These are phyloP conservation scores for Motacilla tschutschensis DNA, from an alignment of 2,113 vertebrate genomes.

Conservation along the genomic window DNA sequence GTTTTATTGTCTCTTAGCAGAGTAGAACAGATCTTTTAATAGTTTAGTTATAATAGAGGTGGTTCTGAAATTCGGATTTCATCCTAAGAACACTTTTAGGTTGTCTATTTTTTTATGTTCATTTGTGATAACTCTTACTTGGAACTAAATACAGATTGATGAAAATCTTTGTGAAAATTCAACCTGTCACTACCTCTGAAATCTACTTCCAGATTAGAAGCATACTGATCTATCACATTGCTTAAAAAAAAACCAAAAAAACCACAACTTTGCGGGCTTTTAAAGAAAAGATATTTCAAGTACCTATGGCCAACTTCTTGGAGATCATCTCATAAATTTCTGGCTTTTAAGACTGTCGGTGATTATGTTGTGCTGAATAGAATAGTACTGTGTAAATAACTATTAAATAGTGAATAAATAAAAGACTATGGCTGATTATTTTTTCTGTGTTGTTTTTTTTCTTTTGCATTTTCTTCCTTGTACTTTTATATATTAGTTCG, in stretches of 20 bases:
- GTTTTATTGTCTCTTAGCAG: not conserved
- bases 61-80: not conserved
- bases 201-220: not conserved
- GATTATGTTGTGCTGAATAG: not conserved
- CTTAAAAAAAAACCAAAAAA: not conserved
- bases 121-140: not conserved
- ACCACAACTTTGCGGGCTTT: not conserved
- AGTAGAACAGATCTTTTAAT: not conserved
- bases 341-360: not conserved
- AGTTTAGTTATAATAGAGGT: not conserved
- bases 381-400: not conserved
- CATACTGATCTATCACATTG: not conserved
- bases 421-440: not conserved
- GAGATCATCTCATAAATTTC: not conserved
- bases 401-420: not conserved
- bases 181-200: rapidly evolving
- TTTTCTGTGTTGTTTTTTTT: not conserved
- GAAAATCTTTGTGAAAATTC: not conserved
- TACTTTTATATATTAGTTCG: not conserved
- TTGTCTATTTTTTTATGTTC: not conserved
- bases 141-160: not conserved
- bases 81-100: not conserved
- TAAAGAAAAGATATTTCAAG: not conserved
- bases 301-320: not conserved
- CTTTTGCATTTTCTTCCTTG: not conserved